Conservation (phyloP, 1,140 invertebrate species). For the Carcinoscorpius rotundicauda region DNA sequence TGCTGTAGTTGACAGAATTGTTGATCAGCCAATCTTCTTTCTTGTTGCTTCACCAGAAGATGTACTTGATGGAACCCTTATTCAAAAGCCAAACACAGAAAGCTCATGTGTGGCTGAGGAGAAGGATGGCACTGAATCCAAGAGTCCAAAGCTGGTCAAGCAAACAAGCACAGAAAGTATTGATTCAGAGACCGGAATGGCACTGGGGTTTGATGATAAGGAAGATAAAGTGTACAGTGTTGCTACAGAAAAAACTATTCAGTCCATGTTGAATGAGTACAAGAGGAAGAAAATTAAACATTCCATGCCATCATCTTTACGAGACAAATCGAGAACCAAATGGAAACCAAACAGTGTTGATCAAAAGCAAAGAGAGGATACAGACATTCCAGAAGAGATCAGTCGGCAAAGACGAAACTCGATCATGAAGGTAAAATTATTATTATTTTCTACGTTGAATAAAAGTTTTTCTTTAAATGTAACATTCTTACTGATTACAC, state of each 20-base stretch:
- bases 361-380: constrained; percentile 20
- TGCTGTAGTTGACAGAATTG: constrained; percentile 42
- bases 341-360: constrained; percentile 22
- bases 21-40: constrained; percentile 48
- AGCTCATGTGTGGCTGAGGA: constrained; percentile 5
- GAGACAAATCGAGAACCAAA: constrained; percentile 26
- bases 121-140: constrained; percentile 5
- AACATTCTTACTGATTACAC: too few species aligned
- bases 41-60: constrained; percentile 49
- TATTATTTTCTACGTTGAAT: too few species aligned
- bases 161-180: constrained; percentile 14
- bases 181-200: constrained; percentile 20
- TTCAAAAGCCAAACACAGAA: constrained; percentile 22
- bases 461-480: too few species aligned
- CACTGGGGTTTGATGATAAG: constrained; percentile 2
- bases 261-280: constrained; percentile 46
- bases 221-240: constrained; percentile 39
- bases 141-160: constrained; percentile 23
- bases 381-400: constrained; percentile 29
- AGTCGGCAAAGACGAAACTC: constrained; percentile 51
- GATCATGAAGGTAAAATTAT: constrained; percentile 53
- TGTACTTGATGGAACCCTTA: constrained; percentile 35
- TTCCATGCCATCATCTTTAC: constrained; percentile 34
- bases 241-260: constrained; percentile 38
- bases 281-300: constrained; percentile 45